These are phyloP conservation scores for Parotocinclus haroldoi DNA, from an alignment of 2,797 vertebrate species.

Conservation along the genomic window DNA sequence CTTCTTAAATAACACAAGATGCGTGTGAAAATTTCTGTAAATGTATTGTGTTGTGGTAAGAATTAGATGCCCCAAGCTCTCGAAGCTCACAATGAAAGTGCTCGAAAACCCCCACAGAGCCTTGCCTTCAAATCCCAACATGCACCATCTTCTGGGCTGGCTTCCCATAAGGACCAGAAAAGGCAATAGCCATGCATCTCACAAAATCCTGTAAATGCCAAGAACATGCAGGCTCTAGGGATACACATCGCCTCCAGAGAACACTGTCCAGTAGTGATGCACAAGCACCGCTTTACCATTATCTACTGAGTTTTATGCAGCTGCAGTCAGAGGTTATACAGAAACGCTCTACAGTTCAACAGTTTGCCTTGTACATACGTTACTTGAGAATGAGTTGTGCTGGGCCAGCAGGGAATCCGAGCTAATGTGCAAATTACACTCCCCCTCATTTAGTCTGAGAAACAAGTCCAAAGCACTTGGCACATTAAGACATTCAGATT, in stretches of 20 bases:
- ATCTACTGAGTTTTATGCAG: conserved; percentile 7
- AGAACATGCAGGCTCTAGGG: conserved; percentile 20
- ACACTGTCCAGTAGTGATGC: conserved; percentile 1
- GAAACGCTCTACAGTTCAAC: neutral
- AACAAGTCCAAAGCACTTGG: conserved; percentile 12
- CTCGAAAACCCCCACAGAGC: conserved; percentile 20
- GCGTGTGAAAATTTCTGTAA: conserved; percentile 13
- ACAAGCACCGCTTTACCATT: conserved; percentile 16
- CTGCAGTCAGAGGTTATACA: too few species aligned
- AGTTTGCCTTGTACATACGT: conserved; percentile 11
- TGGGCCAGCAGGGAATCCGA: conserved; percentile 12
- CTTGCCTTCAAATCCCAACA: conserved; percentile 52
- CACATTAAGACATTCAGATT: conserved; percentile 21
- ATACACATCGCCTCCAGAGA: conserved; percentile 9
- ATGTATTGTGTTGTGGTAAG: conserved; percentile 9
- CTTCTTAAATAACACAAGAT: conserved; percentile 16
- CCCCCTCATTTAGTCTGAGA: conserved; percentile 3
- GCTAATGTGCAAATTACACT: conserved; percentile 18
- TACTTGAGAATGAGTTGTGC: conserved; percentile 12
- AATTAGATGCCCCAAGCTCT: conserved; percentile 29
- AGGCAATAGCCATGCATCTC: conserved; percentile 22
- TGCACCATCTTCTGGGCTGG: conserved; percentile 54
- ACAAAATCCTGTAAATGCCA: conserved; percentile 19
- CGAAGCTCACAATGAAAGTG: conserved; percentile 17
- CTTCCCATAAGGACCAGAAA: conserved; percentile 33